Evolutionary conservation across 2,888 invertebrate genomes (phyloP).

Genomic region (Amitus sp.): DNA sequence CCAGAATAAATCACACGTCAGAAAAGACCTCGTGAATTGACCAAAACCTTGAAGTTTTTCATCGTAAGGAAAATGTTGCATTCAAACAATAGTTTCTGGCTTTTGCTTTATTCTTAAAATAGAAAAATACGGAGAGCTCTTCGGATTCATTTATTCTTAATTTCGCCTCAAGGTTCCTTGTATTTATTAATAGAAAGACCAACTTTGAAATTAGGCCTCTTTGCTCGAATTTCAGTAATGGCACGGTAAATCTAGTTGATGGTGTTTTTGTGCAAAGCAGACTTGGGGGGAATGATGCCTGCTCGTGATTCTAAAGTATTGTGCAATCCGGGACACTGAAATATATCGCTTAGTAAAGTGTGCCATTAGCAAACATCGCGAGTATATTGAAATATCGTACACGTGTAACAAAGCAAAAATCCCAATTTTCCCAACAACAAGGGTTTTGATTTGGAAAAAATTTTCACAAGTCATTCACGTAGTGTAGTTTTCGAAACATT

Average conservation of each 20-base stretch:
- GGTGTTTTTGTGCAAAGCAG: not conserved
- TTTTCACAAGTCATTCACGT: too few species aligned
- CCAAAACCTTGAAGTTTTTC: too few species aligned
- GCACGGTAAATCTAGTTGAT: not conserved
- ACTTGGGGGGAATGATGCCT: not conserved
- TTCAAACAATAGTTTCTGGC: too few species aligned
- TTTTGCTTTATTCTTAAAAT: not conserved
- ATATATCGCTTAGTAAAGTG: not conserved
- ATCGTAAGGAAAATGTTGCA: too few species aligned
- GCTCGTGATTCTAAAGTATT: not conserved
- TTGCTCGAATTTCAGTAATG: constrained; percentile 6
- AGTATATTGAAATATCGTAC: not conserved
- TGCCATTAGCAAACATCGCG: not conserved
- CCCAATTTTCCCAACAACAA: too few species aligned
- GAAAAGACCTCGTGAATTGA: too few species aligned
- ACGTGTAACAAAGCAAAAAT: not conserved
- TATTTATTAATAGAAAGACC: constrained; percentile 1
- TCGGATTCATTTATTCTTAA: constrained; percentile 1
- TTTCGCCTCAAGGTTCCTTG: constrained; percentile 1
- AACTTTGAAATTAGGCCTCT: constrained; percentile 1
- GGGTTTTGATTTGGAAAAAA: too few species aligned
- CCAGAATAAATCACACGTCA: too few species aligned
- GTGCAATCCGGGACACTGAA: constrained; percentile 2
- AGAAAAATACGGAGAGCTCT: not conserved
- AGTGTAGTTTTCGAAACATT: too few species aligned